Conservation (phyloP, 2,797 vertebrate genomes). For the Acanthurus leucopareius region DNA sequence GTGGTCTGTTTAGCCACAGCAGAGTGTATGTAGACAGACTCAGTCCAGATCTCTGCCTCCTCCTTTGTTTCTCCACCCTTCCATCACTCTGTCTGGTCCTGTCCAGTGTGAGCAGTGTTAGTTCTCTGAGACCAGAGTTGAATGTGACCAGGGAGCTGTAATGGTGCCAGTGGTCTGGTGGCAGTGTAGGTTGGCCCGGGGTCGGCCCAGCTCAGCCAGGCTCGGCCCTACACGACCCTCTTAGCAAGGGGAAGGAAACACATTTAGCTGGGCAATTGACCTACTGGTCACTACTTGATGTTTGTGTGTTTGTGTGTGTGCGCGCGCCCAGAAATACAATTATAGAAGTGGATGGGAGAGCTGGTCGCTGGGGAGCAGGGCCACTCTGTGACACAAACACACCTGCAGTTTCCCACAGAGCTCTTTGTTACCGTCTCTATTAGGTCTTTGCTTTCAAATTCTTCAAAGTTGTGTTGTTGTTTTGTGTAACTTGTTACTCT, state of each 20-base stretch:
- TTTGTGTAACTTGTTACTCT: background rate
- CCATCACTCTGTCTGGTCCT: slow-evolving; percentile 55
- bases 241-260: slow-evolving; percentile 81
- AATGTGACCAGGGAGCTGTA: slow-evolving; percentile 56
- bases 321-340: slow-evolving; percentile 89
- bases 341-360: slow-evolving; percentile 90
- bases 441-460: slow-evolving; percentile 6
- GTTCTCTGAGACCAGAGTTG: slow-evolving; percentile 26
- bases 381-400: slow-evolving; percentile 66
- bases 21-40: background rate
- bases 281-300: slow-evolving; percentile 61
- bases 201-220: slow-evolving; percentile 62
- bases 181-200: slow-evolving; percentile 34
- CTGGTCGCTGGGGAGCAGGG: slow-evolving; percentile 84
- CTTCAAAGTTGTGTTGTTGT: background rate
- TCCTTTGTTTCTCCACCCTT: slow-evolving; percentile 41
- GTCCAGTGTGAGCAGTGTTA: slow-evolving; percentile 40
- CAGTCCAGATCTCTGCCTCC: slow-evolving; percentile 22
- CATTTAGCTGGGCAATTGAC: slow-evolving; percentile 85
- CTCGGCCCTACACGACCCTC: slow-evolving; percentile 55
- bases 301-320: slow-evolving; percentile 34
- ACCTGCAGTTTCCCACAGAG: slow-evolving; percentile 28
- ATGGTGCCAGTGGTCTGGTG: slow-evolving; percentile 62
- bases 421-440: slow-evolving; percentile 35
- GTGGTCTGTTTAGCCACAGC: background rate